Base-by-base conservation (phyloP, 2,797 vertebrate species). In the Somateria mollissima region DNA sequence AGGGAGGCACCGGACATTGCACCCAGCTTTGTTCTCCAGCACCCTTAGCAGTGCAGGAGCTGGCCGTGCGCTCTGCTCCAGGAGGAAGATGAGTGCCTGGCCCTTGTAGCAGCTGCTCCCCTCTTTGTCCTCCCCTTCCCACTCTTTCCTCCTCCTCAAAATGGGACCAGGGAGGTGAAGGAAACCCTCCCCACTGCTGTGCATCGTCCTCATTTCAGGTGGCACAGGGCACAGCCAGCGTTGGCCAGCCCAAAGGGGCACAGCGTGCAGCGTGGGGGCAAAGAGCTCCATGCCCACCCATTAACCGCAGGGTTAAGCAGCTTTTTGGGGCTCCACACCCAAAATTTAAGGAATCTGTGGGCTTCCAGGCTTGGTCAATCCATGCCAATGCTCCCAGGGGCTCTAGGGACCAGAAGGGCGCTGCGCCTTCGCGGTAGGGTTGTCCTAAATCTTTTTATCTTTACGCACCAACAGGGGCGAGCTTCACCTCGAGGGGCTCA, bases 71-170 rank as follows among this genome's bases (percentile, higher is more conserved):
- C 10, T n/a, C 53, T 45, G 37, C 32, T 57, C 57, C 32, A 10
- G 22, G 32, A 76, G 49, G 6, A 36, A 12, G 41, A 57, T 37
- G 36, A 0, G 6, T 56, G 16, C 49, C 5, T 0, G 4, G 34
- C 39, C 25, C 49, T 1, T 2, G 8, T 39, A 32, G 20, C 30
- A 22, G 36, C 71, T 76, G 25, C 3, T 62, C 32, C 41, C 34
- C 39, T 30, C 74, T 20, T 28, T 17, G 1, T 10, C 27, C 62
- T 54, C 56, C 64, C 32, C 13, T 0, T 32, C 41, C 71, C 64
- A 41, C 49, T 19, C 57, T 5, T 83, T 47, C 7, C 34, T 47
- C 71, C 28, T 45, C 43, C 49, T 25, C 37, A 15, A 22, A 28
- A 3, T 30, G n/a, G 53, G 54, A 67, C 32, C n/a, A 16, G 61